These are phyloP conservation scores for Noctua janthina DNA, from an alignment of 2,888 invertebrate genomes.

Conservation along the genomic window DNA sequence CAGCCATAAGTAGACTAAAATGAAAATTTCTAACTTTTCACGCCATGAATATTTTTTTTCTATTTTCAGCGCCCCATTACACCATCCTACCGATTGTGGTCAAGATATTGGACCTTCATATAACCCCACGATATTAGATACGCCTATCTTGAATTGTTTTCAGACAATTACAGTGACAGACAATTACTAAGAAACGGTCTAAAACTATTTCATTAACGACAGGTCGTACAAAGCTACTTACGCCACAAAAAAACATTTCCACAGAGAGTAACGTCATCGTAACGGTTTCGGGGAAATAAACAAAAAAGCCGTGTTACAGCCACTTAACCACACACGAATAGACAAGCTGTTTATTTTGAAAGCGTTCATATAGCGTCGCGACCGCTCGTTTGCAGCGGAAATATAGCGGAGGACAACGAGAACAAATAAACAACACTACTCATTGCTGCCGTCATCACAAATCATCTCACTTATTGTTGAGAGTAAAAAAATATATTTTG, in stretches of 20 bases:
- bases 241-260: constrained; percentile 59
- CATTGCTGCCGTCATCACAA: constrained; percentile 37
- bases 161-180: not conserved
- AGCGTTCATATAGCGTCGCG: constrained; percentile 70
- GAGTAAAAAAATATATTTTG: not conserved
- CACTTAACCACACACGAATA: constrained; percentile 79
- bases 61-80: not conserved
- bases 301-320: constrained; percentile 76
- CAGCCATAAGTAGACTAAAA: constrained; percentile 21
- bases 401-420: constrained; percentile 53
- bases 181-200: not conserved
- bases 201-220: constrained; percentile 32
- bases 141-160: not conserved
- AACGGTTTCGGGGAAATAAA: constrained; percentile 75
- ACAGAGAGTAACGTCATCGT: constrained; percentile 70
- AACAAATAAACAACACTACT: constrained; percentile 61
- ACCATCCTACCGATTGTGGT: not conserved
- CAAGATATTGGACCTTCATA: not conserved
- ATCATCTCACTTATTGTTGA: not conserved
- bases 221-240: constrained; percentile 41
- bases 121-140: not conserved
- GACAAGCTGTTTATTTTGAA: constrained; percentile 82
- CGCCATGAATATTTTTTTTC: not conserved
- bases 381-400: constrained; percentile 51
- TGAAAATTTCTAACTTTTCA: not conserved